Percentiles rank a stretch among this genome's conserved stretches.
These are phyloP conservation scores for Coracias cyanogaster DNA, from an alignment of 2,797 vertebrate species.

Conservation along the genomic window DNA sequence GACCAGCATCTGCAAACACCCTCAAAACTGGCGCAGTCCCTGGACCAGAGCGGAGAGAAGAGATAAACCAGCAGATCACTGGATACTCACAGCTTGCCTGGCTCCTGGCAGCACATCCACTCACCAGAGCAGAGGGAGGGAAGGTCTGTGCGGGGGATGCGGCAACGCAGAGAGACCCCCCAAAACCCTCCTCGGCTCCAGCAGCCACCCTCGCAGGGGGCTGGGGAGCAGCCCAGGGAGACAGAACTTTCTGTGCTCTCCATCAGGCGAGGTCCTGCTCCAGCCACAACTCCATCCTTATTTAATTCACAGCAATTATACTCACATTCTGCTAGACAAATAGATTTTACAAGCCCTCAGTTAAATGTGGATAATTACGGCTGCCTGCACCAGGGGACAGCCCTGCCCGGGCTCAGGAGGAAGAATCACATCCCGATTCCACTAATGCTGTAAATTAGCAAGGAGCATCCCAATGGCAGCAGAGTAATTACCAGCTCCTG, in stretches of 20 bases:
- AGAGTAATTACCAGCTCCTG: constrained; percentile 57
- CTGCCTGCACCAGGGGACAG: constrained; percentile 39
- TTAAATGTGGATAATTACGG: constrained; percentile 67
- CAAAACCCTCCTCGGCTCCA: neutral
- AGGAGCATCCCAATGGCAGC: constrained; percentile 51
- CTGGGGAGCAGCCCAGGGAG: neutral
- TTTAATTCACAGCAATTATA: constrained; percentile 53
- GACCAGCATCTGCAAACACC: accelerated
- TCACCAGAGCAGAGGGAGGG: neutral
- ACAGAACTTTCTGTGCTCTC: neutral
- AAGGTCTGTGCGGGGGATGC: neutral
- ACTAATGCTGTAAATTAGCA: constrained; percentile 44
- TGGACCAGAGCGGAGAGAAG: accelerated
- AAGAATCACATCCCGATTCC: neutral
- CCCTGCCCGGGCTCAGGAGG: constrained; percentile 28
- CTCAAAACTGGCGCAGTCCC: accelerated
- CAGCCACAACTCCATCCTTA: constrained; percentile 7
- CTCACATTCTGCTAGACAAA: constrained; percentile 65
- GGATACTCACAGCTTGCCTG: neutral
- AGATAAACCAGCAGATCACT: neutral
- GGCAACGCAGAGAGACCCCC: too few relatives aligned
- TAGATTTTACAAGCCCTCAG: constrained; percentile 58
- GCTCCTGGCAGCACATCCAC: neutral
- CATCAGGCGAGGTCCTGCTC: neutral
- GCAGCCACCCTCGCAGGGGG: neutral